Evolutionary conservation across 2,888 invertebrate genomes (phyloP).

Genomic region (Pardosa pseudoannulata): DNA sequence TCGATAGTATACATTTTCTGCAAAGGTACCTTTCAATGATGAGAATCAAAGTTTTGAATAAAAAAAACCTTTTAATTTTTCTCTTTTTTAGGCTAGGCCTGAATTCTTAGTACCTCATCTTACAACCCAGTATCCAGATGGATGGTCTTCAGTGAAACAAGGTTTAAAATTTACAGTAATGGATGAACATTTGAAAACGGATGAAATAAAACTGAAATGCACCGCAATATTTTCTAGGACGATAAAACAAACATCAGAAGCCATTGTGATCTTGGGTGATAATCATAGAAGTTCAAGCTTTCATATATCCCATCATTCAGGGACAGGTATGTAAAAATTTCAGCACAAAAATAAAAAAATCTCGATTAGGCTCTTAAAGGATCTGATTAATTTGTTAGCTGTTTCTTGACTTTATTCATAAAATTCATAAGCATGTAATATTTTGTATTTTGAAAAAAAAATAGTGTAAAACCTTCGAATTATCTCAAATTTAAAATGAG

Average conservation of each 20-base stretch:
- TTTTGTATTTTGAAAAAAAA: too few species aligned
- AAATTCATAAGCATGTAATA: too few species aligned
- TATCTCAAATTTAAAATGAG: too few species aligned
- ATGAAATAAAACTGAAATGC: constrained; percentile 49
- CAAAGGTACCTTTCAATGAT: too few species aligned
- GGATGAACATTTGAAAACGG: constrained; percentile 35
- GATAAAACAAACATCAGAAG: constrained; percentile 27
- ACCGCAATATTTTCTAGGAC: constrained; percentile 36
- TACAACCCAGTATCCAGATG: constrained; percentile 30
- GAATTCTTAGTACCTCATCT: constrained; percentile 33
- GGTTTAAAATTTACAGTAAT: constrained; percentile 39
- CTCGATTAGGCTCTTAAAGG: too few species aligned
- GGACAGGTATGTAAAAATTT: constrained; percentile 20
- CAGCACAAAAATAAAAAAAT: too few species aligned
- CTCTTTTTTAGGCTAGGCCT: constrained; percentile 27
- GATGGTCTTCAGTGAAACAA: constrained; percentile 6
- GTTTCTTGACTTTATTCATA: too few species aligned
- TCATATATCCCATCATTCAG: constrained; percentile 39
- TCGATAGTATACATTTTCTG: too few species aligned
- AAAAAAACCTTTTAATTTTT: too few species aligned
- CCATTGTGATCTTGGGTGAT: constrained; percentile 24
- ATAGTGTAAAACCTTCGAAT: too few species aligned
- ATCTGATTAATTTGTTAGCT: too few species aligned
- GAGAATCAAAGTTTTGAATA: too few species aligned
- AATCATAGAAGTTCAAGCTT: constrained; percentile 50